These are phyloP conservation scores for Rhinoderma darwinii DNA, from an alignment of 2,113 vertebrate species.

Conservation along the genomic window DNA sequence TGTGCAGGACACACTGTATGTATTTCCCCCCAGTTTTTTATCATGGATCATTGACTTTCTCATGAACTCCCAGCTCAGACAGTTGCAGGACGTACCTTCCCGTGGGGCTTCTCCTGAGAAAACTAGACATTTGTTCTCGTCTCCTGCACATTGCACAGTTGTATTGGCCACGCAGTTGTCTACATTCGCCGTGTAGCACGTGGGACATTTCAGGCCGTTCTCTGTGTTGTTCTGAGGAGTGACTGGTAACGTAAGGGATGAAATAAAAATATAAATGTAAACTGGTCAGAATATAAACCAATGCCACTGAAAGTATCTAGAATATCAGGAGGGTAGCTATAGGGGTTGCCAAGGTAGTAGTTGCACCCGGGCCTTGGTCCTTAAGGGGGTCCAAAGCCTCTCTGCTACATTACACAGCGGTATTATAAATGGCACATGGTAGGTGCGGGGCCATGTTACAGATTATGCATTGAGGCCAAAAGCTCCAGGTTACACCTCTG, in stretches of 20 bases:
- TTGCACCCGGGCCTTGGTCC: no score
- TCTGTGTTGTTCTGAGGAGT: constrained; percentile 20
- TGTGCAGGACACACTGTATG: no score
- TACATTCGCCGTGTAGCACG: not conserved
- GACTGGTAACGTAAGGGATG: not conserved
- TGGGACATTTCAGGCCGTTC: constrained; percentile 17
- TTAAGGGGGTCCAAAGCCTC: not conserved
- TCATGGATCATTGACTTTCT: no score
- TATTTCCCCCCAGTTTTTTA: no score
- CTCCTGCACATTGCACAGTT: not conserved
- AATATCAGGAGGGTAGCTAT: no score
- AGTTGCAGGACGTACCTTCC: not conserved
- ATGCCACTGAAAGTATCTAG: no score
- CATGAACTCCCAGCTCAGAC: not conserved
- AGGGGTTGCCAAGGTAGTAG: no score
- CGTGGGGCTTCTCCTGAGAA: not conserved
- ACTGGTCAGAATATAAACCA: no score
- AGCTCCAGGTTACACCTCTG: no score
- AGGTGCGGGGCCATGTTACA: no score
- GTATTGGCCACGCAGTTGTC: not conserved
- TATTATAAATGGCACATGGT: no score
- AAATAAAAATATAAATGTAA: not conserved
- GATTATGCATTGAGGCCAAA: no score
- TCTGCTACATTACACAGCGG: not conserved
- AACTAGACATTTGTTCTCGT: constrained; percentile 27